Percentiles rank a stretch among this genome's conserved stretches.
These are phyloP conservation scores for Lipophrys pholis DNA, from an alignment of 2,113 vertebrate genomes.

Conservation along the genomic window DNA sequence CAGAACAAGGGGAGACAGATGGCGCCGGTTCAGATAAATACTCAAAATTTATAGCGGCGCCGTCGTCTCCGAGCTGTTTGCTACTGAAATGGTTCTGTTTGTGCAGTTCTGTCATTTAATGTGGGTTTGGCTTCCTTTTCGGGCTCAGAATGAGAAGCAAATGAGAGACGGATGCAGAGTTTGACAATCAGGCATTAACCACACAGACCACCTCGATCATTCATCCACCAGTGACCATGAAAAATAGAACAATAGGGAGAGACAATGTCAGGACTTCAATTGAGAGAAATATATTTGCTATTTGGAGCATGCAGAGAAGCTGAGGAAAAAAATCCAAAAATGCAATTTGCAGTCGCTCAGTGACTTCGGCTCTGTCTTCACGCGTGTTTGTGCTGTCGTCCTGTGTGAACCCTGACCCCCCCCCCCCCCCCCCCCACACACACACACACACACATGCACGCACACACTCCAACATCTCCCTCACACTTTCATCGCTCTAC, in stretches of 20 bases:
- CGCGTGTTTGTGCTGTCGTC: not conserved
- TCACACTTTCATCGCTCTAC: conserved; percentile 15
- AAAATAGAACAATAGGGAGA: conserved; percentile 10
- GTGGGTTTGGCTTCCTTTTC: conserved; percentile 1
- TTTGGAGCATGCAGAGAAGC: not conserved
- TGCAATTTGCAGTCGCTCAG: not conserved
- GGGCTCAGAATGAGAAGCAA: conserved; percentile 6
- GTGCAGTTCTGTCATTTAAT: conserved; percentile 10
- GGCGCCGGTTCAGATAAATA: not conserved
- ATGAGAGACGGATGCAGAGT: not conserved
- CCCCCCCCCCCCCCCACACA: too few species aligned
- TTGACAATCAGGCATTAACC: conserved; percentile 6
- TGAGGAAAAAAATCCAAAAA: not conserved
- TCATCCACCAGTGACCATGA: conserved; percentile 9
- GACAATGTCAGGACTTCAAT: conserved; percentile 8
- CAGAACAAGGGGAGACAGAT: conserved; percentile 16
- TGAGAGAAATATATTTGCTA: not conserved
- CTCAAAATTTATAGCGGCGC: not conserved
- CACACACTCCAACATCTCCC: not conserved
- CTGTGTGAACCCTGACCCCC: not conserved
- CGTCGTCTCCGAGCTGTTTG: not conserved
- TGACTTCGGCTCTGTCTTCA: not conserved
- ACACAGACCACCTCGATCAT: conserved; percentile 2
- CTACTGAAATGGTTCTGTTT: not conserved
- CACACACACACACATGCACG: too few species aligned